Base-by-base conservation (phyloP, 2,888 invertebrate genomes). In the Drosophila algonquin region DNA sequence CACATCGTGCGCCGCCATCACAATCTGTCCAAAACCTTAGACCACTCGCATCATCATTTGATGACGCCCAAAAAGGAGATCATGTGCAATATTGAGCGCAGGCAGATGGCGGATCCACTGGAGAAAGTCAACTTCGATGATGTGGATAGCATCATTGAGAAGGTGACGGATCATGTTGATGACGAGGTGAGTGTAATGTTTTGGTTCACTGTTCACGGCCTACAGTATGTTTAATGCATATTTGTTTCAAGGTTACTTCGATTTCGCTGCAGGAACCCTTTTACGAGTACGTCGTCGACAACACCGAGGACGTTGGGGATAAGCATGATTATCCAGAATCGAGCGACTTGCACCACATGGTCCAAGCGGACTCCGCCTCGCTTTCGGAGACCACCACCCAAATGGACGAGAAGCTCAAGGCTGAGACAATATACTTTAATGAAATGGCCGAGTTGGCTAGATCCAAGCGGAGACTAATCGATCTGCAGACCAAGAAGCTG, bases 371-470 rank as follows among this genome's bases (percentile, higher is more conserved):
- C 9, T 62, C 55, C 0, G 71, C 68, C 4, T 87, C 87, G 1
- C 16, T 85, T 2, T 57, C 63, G 2, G 83, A 87, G 6, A 24
- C 65, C 6, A 75, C 87, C 8, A 87, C 83, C 0, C 84, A 89
- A 48, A n/a, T 83, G 57, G 81, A 86, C 12, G 89, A 86, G 50
- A 89, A 90, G 51, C 75, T 89, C 0, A 83, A 89, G 62, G 89
- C 89, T 8, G 89, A 89, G 59, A 90, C 90, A 53, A 85, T 89
- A 44, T 89, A 90, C 63, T 89, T 77, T 46, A 89, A 90, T 70
- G 90, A 89, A 59, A 87, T 89, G 88, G 88, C 89, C 8, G 87
- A 90, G 30, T 50, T 90, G 48, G 90, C 90, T 5, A 77, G 85
- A 12, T 84, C 89, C 55, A 89, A 88, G 55, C 78, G 89, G 0